Percentiles rank a stretch among this genome's conserved stretches.
Evolutionary conservation across 2,113 vertebrate genomes (phyloP).

Genomic region (Eudyptes chrysolophus): DNA sequence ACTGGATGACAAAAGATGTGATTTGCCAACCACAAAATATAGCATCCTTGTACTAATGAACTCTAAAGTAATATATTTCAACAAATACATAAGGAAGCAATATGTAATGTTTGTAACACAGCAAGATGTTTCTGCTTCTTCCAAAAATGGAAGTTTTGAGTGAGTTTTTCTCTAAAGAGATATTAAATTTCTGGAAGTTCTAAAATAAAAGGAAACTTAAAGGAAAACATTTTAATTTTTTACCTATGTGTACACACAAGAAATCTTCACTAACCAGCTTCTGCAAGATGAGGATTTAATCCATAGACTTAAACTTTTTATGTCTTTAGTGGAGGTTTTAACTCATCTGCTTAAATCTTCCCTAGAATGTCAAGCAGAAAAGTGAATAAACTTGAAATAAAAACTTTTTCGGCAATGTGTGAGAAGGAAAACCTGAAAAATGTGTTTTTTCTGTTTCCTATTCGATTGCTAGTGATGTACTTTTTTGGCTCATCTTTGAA

Average conservation of each 20-base stretch:
- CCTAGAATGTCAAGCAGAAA: background rate
- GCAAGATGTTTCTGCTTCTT: conserved; percentile 62
- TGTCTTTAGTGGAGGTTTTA: background rate
- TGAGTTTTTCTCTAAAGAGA: background rate
- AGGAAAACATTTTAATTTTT: background rate
- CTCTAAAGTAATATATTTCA: background rate
- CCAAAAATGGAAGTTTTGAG: background rate
- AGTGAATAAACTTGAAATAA: background rate
- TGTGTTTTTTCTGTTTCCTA: background rate
- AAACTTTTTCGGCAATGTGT: background rate
- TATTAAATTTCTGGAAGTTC: background rate
- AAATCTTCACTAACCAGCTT: background rate
- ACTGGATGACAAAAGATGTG: background rate
- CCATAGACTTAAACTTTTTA: background rate
- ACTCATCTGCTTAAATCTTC: background rate
- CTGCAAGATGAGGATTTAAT: background rate
- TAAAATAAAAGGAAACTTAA: background rate
- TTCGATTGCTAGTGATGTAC: background rate
- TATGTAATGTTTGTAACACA: conserved; percentile 18
- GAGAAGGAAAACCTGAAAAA: background rate
- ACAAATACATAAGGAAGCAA: background rate
- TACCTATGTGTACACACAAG: background rate
- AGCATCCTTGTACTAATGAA: background rate
- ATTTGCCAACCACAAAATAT: background rate
- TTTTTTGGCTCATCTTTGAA: background rate